These are phyloP conservation scores for Phalacrocorax carbo DNA, from an alignment of 2,113 vertebrate genomes.

Conservation along the genomic window DNA sequence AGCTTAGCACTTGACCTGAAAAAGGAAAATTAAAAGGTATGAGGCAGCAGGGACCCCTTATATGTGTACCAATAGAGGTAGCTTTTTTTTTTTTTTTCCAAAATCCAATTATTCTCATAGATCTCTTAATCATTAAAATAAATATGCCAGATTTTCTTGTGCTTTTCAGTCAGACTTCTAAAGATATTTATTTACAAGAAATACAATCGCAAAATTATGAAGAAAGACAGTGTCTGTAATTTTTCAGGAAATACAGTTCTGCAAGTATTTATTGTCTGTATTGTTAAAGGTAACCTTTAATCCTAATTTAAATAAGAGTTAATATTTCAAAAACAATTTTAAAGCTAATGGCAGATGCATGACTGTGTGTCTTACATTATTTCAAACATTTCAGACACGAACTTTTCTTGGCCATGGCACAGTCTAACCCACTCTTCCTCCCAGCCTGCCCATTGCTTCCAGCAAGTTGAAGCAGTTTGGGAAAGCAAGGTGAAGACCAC, in stretches of 20 bases:
- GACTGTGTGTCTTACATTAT: neutral
- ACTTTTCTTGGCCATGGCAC: fast-evolving
- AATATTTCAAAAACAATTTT: neutral
- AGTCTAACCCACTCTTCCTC: fast-evolving
- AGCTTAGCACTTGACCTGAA: neutral
- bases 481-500: neutral
- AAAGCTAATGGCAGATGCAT: neutral
- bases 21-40: neutral
- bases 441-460: neutral
- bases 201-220: neutral
- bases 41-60: neutral
- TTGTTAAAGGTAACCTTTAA: neutral
- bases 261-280: neutral
- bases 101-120: neutral
- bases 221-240: neutral
- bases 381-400: neutral
- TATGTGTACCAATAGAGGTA: neutral
- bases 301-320: neutral
- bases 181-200: neutral
- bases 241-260: neutral
- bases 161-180: neutral
- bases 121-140: neutral
- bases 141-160: neutral
- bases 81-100: neutral
- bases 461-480: neutral